Evolutionary conservation across 2,797 vertebrate genomes (phyloP), one percentile per base, ranked within the genome.

Genomic region (Epinephelus malabaricus): DNA sequence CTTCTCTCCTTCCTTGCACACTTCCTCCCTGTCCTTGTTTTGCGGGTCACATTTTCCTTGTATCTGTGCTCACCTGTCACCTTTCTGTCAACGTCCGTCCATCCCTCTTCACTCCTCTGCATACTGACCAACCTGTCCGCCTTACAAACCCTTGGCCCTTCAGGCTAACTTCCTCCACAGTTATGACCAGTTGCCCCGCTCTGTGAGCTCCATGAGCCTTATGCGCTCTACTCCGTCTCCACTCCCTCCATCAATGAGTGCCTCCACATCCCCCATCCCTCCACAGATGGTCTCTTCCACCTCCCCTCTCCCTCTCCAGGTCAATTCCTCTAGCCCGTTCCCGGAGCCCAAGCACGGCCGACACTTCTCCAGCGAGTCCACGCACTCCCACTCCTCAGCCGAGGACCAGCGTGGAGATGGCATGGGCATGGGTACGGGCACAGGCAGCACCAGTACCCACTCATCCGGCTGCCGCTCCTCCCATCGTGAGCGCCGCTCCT

Each of bases 291-390:
- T 94, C 81, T 93, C 89, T 92, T 94, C 92, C 93, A 91, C 92
- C 80, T 94, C 93, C 94, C 93, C 91, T 95, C 89, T 92, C 76
- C 92, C 92, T 86, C 87, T 70, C 13, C 94, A 97, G 97, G 95
- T 97, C 69, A 97, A 97, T 76, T 97, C 97, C 21, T 96, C 97
- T 9, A 97, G 97, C 75, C 97, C 97, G 6, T 97, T 96, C 91
- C 97, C 97, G 0, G 96, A 97, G 91, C 92, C 94, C 82, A 97
- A 97, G 77, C 95, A 95, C 0, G 92, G 96, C 0, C 95, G 96
- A 3, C 97, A 97, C 82, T 96, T 97, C 80, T 97, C 97, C 86
- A 97, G 96, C 0, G 97, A 97, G 81, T 97, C 97, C 4, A 96
- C 96, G 0, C 97, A 98, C 73, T 97, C 97, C 21, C 95, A 96